Evolutionary conservation across 2,113 vertebrate species (phyloP), one percentile per base, ranked within the genome.

Genomic region (Capreolus pygargus): DNA sequence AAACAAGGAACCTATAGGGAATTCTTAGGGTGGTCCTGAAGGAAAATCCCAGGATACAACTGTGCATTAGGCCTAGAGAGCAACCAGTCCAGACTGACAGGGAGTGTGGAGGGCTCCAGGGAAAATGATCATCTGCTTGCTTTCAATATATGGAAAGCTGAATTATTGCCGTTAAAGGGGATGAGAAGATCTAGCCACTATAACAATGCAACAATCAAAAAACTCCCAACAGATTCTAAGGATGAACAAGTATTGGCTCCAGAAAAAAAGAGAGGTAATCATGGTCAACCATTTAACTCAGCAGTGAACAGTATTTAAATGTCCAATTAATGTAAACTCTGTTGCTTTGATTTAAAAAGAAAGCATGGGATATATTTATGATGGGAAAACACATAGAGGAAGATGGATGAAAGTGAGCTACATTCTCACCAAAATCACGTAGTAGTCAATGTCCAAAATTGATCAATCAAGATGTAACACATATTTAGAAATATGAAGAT

Each of bases 401-500:
- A 86, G 39, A 81, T 92, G 64, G 33, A 84, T 64, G 6, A 87
- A 92, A 95, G 13, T 67, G 19, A 90, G 28, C 45, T 91, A 39
- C 61, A 78, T 96, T 74, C 25, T 94, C 58, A 94, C 64, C 57
- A 86, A 94, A 89, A 67, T 94, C n/a, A 21, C 60, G 1, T 81
- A 15, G 23, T 57, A 88, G 45, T 85, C 82, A 93, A 16, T 47
- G 28, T 88, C 45, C n/a, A 95, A 64, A 89, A 86, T 13, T 61
- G 23, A 36, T 54, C 47, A 94, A 84, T 89, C 23, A 96, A 87
- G 36, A 70, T 61, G 33, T 2, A 92, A 70, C 28, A 74, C 23
- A 64, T 88, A 36, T 93, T 96, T 95, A 76, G 64, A 97, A 97
- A 97, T 81, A 64, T 36, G 78, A 96, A 89, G 45, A 93, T 85